These are phyloP conservation scores for Poecilobothrus nobilitatus DNA, from an alignment of 2,888 invertebrate genomes.

Conservation along the genomic window DNA sequence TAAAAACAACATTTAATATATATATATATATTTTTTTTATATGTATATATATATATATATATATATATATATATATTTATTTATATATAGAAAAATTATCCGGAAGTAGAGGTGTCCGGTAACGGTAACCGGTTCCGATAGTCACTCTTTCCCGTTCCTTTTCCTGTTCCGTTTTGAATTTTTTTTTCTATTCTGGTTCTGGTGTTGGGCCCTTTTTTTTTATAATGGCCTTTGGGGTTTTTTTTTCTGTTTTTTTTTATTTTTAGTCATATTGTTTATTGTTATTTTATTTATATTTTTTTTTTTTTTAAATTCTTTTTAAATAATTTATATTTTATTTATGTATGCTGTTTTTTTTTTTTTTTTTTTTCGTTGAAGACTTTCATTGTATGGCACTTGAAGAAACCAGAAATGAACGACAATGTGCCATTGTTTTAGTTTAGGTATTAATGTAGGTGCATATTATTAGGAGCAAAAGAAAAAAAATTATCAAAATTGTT, in stretches of 20 bases:
- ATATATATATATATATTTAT: neutral
- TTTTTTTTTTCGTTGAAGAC: neutral
- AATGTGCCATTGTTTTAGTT: too few relatives aligned
- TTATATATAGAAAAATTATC: slow-evolving; percentile 35
- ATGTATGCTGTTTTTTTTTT: neutral
- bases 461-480: too few relatives aligned
- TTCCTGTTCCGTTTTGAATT: slow-evolving; percentile 39
- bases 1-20: neutral
- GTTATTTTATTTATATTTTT: neutral
- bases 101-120: slow-evolving; percentile 47
- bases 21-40: neutral
- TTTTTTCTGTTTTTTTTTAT: slow-evolving; percentile 8
- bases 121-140: slow-evolving; percentile 48
- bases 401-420: too few relatives aligned
- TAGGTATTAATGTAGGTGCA: too few relatives aligned
- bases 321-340: neutral
- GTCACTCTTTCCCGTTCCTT: slow-evolving; percentile 46
- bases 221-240: slow-evolving; percentile 4
- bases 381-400: neutral
- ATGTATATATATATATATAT: too few relatives aligned
- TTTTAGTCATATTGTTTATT: neutral
- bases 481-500: too few relatives aligned
- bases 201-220: neutral
- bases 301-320: too few relatives aligned
- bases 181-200: slow-evolving; percentile 12